A percentile compares a stretch with the other conserved stretches of the same genome.
Conservation (phyloP, 1,140 invertebrate genomes). For the Panagrolaimus sp. region DNA sequence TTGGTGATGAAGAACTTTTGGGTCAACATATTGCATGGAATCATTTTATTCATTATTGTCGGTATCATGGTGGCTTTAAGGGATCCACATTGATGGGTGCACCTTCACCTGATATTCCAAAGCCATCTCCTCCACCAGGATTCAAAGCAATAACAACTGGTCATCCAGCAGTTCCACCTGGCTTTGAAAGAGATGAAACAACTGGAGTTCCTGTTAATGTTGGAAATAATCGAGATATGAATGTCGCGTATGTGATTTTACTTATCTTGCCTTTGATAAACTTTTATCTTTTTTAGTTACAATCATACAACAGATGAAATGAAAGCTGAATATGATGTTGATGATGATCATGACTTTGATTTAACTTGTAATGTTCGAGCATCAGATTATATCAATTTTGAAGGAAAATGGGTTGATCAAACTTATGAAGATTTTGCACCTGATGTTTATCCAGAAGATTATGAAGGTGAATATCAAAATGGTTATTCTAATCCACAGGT, state of each 20-base stretch:
- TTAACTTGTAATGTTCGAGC: background rate
- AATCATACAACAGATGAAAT: background rate
- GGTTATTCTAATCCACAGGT: background rate
- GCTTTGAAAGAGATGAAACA: background rate
- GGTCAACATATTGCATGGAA: constrained; percentile 8
- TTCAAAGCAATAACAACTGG: background rate
- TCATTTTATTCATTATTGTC: background rate
- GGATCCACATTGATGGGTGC: background rate
- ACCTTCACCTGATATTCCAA: background rate
- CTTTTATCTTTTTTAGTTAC: background rate
- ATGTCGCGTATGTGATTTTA: background rate
- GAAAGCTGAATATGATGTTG: background rate
- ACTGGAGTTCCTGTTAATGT: background rate
- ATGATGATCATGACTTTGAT: background rate
- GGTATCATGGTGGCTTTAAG: background rate
- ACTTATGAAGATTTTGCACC: background rate
- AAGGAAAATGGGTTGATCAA: background rate
- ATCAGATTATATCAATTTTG: background rate
- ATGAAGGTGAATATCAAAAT: background rate
- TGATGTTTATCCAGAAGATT: background rate
- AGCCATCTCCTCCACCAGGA: background rate
- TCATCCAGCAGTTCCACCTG: background rate
- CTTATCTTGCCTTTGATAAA: background rate
- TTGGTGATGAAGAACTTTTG: constrained; percentile 5
- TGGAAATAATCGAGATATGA: background rate